Conservation (phyloP, 2,797 vertebrate species). For the Enteromius afrohamiltoni region DNA sequence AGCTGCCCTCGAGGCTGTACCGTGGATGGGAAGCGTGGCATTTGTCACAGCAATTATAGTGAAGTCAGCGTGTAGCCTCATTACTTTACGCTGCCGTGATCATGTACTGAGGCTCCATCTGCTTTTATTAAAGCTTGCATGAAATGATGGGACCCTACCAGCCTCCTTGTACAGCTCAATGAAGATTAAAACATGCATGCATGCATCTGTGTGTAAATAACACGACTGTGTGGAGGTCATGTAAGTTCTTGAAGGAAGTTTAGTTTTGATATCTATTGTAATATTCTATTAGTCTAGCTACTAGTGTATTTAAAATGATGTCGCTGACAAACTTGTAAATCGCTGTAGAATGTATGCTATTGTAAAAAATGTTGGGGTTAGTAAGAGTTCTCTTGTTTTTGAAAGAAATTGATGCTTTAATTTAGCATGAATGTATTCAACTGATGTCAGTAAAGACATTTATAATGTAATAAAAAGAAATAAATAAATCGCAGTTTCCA, state of each 20-base stretch:
- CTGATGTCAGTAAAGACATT: background rate
- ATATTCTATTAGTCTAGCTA: background rate
- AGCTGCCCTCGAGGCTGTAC: constrained; percentile 58
- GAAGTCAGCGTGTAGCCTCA: constrained; percentile 45
- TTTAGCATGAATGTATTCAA: background rate
- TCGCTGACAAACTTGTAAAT: constrained; percentile 1
- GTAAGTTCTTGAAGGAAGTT: background rate
- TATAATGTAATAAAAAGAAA: background rate
- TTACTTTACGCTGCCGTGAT: constrained; percentile 61
- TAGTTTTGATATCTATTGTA: background rate
- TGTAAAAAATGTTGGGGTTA: background rate
- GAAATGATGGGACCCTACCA: constrained; percentile 33
- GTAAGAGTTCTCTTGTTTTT: too few relatives aligned
- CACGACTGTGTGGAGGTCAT: background rate
- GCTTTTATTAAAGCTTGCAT: constrained; percentile 49
- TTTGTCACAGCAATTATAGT: constrained; percentile 68
- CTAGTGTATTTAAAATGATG: background rate
- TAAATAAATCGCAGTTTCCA: background rate
- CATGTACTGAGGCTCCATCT: constrained; percentile 56
- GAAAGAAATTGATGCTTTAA: background rate
- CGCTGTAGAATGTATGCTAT: too few relatives aligned
- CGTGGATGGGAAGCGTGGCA: constrained; percentile 60
- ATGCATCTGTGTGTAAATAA: background rate
- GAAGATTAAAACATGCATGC: constrained; percentile 35
- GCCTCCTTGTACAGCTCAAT: constrained; percentile 35